Conservation (phyloP, 2,888 invertebrate genomes). For the Leptura quadrifasciata region DNA sequence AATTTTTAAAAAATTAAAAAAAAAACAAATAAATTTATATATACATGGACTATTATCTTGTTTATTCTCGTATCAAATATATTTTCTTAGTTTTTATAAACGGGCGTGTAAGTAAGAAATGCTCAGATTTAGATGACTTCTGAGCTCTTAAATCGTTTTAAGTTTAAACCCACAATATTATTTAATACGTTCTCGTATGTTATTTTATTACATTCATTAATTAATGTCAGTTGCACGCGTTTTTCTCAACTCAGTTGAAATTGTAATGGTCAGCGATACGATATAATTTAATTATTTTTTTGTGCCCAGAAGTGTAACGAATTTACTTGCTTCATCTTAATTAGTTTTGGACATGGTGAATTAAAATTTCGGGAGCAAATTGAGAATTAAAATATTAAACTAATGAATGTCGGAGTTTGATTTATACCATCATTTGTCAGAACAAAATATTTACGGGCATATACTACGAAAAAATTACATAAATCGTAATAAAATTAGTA, state of each 20-base stretch:
- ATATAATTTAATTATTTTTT: constrained; percentile 41
- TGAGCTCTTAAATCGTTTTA: too few species aligned
- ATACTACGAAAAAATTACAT: constrained; percentile 19
- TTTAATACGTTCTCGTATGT: neutral
- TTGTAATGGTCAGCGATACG: constrained; percentile 28
- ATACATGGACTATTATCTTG: too few species aligned
- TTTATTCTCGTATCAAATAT: too few species aligned
- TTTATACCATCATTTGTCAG: constrained; percentile 37
- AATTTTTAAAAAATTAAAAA: too few species aligned
- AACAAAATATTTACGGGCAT: constrained; percentile 17
- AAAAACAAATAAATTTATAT: too few species aligned
- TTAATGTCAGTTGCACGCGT: constrained; percentile 26
- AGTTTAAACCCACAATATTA: neutral
- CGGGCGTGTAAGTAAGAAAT: too few species aligned
- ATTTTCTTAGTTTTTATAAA: too few species aligned
- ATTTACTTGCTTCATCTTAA: constrained; percentile 62
- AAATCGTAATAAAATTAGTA: constrained; percentile 20
- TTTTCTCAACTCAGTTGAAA: constrained; percentile 19
- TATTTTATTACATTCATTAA: constrained; percentile 35
- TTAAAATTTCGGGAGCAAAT: constrained; percentile 65
- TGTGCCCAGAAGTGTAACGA: constrained; percentile 49
- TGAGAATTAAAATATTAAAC: constrained; percentile 60
- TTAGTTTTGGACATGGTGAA: constrained; percentile 62
- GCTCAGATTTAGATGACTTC: too few species aligned
- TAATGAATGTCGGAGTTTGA: constrained; percentile 61